Evolutionary conservation across 2,888 invertebrate species (phyloP), one percentile per base, ranked within the genome.

Genomic region (Platycheirus albimanus): DNA sequence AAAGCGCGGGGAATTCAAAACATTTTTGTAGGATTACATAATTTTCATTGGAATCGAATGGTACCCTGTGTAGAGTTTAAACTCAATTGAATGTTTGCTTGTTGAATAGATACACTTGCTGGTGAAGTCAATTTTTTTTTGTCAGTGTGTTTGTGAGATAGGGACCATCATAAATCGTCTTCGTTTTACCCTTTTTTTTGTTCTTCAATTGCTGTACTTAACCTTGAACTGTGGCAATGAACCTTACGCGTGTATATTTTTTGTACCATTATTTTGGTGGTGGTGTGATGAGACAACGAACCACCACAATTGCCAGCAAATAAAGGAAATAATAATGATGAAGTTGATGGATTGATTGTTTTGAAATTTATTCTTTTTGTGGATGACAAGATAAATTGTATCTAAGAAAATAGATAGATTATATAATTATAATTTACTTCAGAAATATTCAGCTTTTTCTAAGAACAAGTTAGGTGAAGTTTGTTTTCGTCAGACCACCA

Each of bases 151-250:
- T 13, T 67, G 66, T 28, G 47, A n/a, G n/a, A n/a, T n/a, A n/a
- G n/a, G n/a, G n/a, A n/a, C 69, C 69, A 63, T 66, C 52, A 36
- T 52, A 4, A 7, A 49, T 20, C 66, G 4, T 75, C 51, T 67
- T 75, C 43, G 8, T 75, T 45, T 67, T 52, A 66, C 54, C 54
- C 36, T 54, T 47, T 58, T 66, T 49, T 38, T 69, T 38, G 38
- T 19, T 78, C 54, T 79, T 70, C 64, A 70, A 51, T 66, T 75
- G 51, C 13, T 63, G 36, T 1, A 43, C 28, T 30, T 54, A 67
- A 72, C 81, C 81, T 81, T 81, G 81, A 81, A 81, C 76, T 67
- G 67, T 66, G 56, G 61, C 76, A 71, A 43, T 81, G 81, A 81
- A 76, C 81, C 67, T 61, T 19, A 28, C 66, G 17, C 33, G 54